phyloP scores from a whole-genome alignment of 1,140 invertebrate species.

The Zaprionus kolodkinae region DNA sequence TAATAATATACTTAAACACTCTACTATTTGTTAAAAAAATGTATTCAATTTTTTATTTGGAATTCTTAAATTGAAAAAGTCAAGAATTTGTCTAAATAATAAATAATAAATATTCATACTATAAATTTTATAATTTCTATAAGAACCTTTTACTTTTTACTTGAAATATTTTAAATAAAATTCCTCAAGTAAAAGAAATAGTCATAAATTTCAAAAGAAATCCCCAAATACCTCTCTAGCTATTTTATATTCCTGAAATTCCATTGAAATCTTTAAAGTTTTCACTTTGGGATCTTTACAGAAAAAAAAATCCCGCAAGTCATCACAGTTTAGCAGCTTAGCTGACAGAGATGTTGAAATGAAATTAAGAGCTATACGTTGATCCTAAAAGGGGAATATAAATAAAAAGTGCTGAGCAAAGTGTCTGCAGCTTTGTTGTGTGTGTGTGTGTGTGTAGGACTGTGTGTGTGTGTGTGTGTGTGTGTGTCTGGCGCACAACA shows the following conservation, averaged over 20 bases:
- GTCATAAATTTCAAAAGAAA: neutral
- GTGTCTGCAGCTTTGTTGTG: constrained; percentile 4
- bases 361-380: constrained; percentile 54
- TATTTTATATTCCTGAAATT: neutral
- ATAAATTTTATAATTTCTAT: too few relatives aligned
- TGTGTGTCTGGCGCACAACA: constrained; percentile 46
- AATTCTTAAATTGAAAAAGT: too few relatives aligned
- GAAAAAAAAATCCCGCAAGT: neutral
- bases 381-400: constrained; percentile 23
- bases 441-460: neutral
- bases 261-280: neutral
- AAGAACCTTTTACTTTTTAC: too few relatives aligned
- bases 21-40: neutral
- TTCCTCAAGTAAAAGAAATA: too few relatives aligned
- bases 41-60: neutral
- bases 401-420: neutral
- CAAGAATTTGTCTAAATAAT: too few relatives aligned
- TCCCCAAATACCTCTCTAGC: neutral
- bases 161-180: too few relatives aligned
- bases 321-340: neutral
- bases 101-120: too few relatives aligned
- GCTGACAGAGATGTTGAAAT: constrained; percentile 21
- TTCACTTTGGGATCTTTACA: neutral
- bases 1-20: too few relatives aligned
- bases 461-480: neutral